These are phyloP conservation scores for Phymorhynchus buccinoides DNA, from an alignment of 1,140 invertebrate species.

Conservation along the genomic window DNA sequence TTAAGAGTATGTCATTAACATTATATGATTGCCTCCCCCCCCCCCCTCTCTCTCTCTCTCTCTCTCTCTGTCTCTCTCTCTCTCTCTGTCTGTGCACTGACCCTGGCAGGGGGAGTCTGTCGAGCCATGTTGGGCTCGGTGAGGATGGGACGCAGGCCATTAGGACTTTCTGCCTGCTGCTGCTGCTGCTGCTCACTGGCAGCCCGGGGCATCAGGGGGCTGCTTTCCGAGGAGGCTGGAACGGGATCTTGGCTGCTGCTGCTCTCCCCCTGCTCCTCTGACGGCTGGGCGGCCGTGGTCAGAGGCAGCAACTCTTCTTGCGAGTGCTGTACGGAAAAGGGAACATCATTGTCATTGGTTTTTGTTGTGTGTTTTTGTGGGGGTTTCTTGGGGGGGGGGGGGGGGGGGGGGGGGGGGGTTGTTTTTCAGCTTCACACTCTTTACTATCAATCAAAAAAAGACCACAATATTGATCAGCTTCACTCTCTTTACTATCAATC, in stretches of 20 bases:
- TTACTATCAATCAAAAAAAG: no score
- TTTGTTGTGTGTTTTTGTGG: no score
- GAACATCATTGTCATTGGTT: no score
- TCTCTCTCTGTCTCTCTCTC: no score
- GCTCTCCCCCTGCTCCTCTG: neutral
- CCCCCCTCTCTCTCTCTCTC: no score
- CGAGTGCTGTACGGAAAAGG: neutral
- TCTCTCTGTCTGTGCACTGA: neutral
- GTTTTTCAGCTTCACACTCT: no score
- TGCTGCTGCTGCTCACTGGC: neutral
- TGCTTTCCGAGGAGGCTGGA: neutral
- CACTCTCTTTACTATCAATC: no score
- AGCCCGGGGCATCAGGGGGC: neutral
- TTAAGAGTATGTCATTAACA: no score
- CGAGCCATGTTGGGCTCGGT: conserved; percentile 22
- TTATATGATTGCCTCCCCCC: no score
- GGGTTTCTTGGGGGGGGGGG: no score
- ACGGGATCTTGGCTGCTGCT: neutral
- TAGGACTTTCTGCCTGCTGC: neutral
- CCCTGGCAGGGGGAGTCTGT: conserved; percentile 28
- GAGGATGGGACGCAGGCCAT: conserved; percentile 18
- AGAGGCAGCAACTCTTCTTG: conserved; percentile 10
- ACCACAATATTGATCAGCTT: no score
- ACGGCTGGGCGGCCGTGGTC: neutral
- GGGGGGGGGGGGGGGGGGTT: no score